Evolutionary conservation across 2,113 vertebrate genomes (phyloP), one percentile per base, ranked within the genome.

Genomic region (Crotalus helleri): DNA sequence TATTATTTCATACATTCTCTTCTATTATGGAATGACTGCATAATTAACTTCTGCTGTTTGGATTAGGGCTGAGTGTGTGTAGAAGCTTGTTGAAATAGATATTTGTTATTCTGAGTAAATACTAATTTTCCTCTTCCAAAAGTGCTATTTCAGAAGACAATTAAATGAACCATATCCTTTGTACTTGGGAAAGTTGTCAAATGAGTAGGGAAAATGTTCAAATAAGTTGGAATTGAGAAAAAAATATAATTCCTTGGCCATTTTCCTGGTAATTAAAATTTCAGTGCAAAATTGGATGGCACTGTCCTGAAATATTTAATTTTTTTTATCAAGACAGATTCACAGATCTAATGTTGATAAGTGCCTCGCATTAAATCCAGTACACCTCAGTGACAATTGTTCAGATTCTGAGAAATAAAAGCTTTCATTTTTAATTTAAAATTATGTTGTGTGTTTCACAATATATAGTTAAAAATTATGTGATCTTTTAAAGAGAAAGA

Each of bases 211-310:
- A 69, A 26, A 93, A 93, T 94, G 85, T 13, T 92, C 21, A 93
- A 87, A 95, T 92, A 3, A 94, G 11, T 90, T 97, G 94, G 46
- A 57, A 69, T 95, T 92, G 94, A 95, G 94, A 88, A 92, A 86
- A 89, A 92, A 64, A 91, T 93, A 91, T 92, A 95, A 94, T 97
- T 97, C 95, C 90, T 93, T 23, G 1, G 85, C 24, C 89, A 1
- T 33, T 93, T 33, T 96, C 96, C 94, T 95, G 95, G 95, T 95
- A 96, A 97, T 96, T 93, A 95, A 96, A 97, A 96, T 95, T 69
- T 90, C 94, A 96, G 96, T 94, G 94, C 90, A 88, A 95, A 93
- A 59, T 93, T 55, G 94, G 87, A 90, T 92, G 92, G 3, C 26
- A 39, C 57, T 5, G 21, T 95, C 95, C 95, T 93, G 93, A 96